phyloP scores from a whole-genome alignment of 2,888 invertebrate genomes.

The Prosopocoilus inquinatus region DNA sequence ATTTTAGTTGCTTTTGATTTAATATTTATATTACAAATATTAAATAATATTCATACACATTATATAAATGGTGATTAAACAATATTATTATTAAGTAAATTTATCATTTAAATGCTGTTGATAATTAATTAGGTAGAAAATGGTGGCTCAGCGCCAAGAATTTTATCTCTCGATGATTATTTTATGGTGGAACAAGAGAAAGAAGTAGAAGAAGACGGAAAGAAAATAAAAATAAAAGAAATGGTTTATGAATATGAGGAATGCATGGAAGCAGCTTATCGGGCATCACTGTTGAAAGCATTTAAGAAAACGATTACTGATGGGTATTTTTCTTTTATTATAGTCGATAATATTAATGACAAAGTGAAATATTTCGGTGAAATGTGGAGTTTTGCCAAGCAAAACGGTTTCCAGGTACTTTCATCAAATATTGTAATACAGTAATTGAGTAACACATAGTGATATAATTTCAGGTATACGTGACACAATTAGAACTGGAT shows the following conservation, averaged over 20 bases:
- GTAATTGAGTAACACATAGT: not conserved
- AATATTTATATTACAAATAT: not conserved
- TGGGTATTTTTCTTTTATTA: conserved; percentile 88
- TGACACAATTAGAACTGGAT: conserved; percentile 85
- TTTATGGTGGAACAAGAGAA: conserved; percentile 86
- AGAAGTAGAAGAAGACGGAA: conserved; percentile 69
- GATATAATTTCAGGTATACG: conserved; percentile 69
- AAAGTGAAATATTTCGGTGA: conserved; percentile 79
- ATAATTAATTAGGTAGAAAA: conserved; percentile 60
- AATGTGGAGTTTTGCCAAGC: conserved; percentile 84
- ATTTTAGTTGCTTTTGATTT: not conserved
- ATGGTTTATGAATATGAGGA: conserved; percentile 89
- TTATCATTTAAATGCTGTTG: conserved; percentile 1
- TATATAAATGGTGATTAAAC: not conserved
- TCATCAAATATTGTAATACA: not conserved
- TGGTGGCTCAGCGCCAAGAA: conserved; percentile 85
- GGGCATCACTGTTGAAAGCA: conserved; percentile 78
- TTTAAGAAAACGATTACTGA: conserved; percentile 89
- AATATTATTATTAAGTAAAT: not conserved
- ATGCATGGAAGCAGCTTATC: conserved; percentile 77
- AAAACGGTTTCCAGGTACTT: conserved; percentile 77
- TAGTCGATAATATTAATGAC: conserved; percentile 89
- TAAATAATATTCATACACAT: not conserved
- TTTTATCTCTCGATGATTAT: conserved; percentile 93
- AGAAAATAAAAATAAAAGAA: conserved; percentile 65